Evolutionary conservation across 2,888 invertebrate genomes (phyloP).

Genomic region (Oscheius sp.): DNA sequence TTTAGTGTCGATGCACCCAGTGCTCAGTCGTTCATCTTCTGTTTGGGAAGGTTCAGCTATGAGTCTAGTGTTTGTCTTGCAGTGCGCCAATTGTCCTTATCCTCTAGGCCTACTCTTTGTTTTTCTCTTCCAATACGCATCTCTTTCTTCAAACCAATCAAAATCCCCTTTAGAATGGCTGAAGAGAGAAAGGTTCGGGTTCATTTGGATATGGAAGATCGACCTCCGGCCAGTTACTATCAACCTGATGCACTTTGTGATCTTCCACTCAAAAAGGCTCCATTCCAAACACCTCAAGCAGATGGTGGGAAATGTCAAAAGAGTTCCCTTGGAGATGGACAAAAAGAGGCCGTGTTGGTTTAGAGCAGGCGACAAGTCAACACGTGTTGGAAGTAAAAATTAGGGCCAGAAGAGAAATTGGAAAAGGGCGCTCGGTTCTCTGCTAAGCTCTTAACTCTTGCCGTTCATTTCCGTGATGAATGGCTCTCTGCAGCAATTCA

Average conservation of each 20-base stretch:
- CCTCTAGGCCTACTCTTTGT: constrained; percentile 20
- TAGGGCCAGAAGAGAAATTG: neutral
- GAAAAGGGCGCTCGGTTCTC: too few species aligned
- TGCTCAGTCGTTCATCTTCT: too few species aligned
- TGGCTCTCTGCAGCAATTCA: neutral
- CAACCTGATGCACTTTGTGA: constrained; percentile 26
- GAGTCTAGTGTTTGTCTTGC: constrained; percentile 28
- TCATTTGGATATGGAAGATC: constrained; percentile 64
- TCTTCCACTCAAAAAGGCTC: constrained; percentile 45
- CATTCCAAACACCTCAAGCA: constrained; percentile 54
- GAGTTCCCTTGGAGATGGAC: too few species aligned
- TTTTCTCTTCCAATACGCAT: neutral
- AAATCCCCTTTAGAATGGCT: too few species aligned
- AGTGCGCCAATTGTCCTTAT: constrained; percentile 32
- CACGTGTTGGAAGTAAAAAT: neutral
- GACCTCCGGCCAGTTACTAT: constrained; percentile 64
- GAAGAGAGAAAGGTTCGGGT: constrained; percentile 23
- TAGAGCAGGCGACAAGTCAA: neutral
- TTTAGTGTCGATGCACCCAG: too few species aligned
- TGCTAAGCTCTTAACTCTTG: neutral
- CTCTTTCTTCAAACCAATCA: neutral
- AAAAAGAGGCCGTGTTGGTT: neutral
- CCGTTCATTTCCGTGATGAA: neutral
- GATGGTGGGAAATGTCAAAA: constrained; percentile 40
- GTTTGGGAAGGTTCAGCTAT: constrained; percentile 4